Conservation (phyloP, 2,888 invertebrate species). For the Drosophila niveifrons region DNA sequence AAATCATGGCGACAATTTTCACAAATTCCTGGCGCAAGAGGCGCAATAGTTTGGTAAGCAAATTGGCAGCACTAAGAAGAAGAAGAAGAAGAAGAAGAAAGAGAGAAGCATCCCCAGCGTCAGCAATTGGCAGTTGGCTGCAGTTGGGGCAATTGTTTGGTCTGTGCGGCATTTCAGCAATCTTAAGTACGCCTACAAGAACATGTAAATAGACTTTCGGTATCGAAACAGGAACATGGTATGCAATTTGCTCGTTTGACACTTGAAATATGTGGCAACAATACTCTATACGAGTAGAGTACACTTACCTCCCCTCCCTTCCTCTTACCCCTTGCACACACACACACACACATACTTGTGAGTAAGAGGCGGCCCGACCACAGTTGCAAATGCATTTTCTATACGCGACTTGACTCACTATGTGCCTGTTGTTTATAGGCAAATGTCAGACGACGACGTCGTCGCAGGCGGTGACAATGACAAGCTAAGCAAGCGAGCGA, state of each 20-base stretch:
- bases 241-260: conserved; percentile 85
- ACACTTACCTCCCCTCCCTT: background rate
- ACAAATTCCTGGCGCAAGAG: conserved; percentile 68
- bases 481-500: conserved; percentile 44
- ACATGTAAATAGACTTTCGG: conserved; percentile 83
- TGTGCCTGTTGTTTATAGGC: conserved; percentile 64
- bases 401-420: conserved; percentile 41
- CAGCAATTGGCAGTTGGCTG: conserved; percentile 13
- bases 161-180: conserved; percentile 79
- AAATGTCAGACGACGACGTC: conserved; percentile 66
- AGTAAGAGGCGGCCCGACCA: conserved; percentile 28
- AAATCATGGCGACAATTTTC: conserved; percentile 83
- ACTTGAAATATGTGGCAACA: conserved; percentile 83
- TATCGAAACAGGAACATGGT: conserved; percentile 80
- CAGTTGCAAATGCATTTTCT: conserved; percentile 60
- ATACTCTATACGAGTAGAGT: conserved; percentile 42
- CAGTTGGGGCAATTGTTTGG: conserved; percentile 52
- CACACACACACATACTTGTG: background rate
- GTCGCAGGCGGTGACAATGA: conserved; percentile 74
- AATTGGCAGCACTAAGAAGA: conserved; percentile 57
- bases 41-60: conserved; percentile 60
- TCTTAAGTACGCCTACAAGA: conserved; percentile 84
- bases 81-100: background rate
- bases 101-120: conserved; percentile 1
- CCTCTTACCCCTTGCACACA: background rate